These are phyloP conservation scores for Cichladusa arquata DNA, from an alignment of 2,113 vertebrate genomes.

Conservation along the genomic window DNA sequence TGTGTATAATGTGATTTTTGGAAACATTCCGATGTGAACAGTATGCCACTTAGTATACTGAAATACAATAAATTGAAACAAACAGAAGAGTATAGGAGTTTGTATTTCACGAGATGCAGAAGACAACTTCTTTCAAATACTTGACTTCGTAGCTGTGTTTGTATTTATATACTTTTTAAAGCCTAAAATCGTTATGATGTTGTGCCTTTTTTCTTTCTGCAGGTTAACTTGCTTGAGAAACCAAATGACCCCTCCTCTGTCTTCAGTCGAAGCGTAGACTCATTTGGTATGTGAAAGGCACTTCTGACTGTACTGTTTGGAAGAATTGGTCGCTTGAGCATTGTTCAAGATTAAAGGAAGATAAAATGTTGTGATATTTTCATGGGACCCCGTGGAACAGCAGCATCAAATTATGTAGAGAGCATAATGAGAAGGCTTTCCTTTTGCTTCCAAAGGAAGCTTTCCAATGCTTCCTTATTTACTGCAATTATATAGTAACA, in stretches of 20 bases:
- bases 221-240: slow-evolving; percentile 55
- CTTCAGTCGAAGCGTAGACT: neutral
- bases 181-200: neutral
- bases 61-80: neutral
- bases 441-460: neutral
- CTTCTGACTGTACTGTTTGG: neutral
- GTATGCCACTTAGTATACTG: neutral
- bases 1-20: neutral
- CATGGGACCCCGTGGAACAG: rapidly evolving
- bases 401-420: neutral
- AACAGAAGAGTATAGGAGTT: neutral
- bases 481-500: rapidly evolving
- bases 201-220: neutral
- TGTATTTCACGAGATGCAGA: neutral
- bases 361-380: rapidly evolving
- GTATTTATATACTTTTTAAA: neutral
- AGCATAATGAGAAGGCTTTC: neutral
- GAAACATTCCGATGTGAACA: neutral
- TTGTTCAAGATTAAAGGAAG: neutral
- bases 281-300: slow-evolving; percentile 51
- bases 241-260: neutral
- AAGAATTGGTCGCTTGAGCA: neutral
- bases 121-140: neutral
- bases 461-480: neutral
- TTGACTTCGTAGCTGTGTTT: neutral